Base-by-base conservation (phyloP, 2,113 vertebrate genomes). In the Rhineura floridana region DNA sequence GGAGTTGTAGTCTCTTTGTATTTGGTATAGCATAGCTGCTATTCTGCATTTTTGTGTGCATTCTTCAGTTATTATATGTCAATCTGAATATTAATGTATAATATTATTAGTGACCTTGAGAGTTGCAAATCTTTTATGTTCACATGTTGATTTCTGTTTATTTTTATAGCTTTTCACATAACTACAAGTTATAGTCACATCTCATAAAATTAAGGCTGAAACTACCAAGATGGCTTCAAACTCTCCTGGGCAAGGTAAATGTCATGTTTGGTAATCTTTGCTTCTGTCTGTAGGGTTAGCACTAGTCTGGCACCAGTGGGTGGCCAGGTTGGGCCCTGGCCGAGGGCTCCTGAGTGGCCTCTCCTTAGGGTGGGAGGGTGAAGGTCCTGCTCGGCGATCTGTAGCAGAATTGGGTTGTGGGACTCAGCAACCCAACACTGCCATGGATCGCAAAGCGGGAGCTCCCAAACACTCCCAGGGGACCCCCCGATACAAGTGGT, bases 201-300 rank as follows among this genome's bases (percentile, higher is more conserved):
- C 67, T 80, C 86, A 93, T 80, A 86, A 90, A 78, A 93, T 82
- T 89, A 90, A 90, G 88, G 67, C 85, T 87, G 73, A 84, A 91
- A 87, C 85, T 65, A 93, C 90, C 92, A 96, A 91, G 65, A 97
- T 97, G 97, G 95, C 97, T 91, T 93, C 97, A 94, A 97, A 97
- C 90, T 80, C 97, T 92, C 95, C 97, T 86, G 97, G 96, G 92
- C 97, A 96, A 97, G 97, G 97, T 97, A 94, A 77, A 25, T 89
- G 80, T 89, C 90, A 59, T 19, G 0, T 59, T 86, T 30, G 67
- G 30, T 81, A 79, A 91, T 91, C n/a, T 83, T 85, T 75, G 23
- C 76, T 75, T 84, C 21, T 59, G 19, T 44, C 33, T 72, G 15
- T 44, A 15, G 1, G 55, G 8, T 21, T 1, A 46, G n/a, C n/a